A percentile compares a stretch with the other conserved stretches of the same genome.
phyloP scores from a whole-genome alignment of 2,888 invertebrate genomes.

The Smittia aterrima region DNA sequence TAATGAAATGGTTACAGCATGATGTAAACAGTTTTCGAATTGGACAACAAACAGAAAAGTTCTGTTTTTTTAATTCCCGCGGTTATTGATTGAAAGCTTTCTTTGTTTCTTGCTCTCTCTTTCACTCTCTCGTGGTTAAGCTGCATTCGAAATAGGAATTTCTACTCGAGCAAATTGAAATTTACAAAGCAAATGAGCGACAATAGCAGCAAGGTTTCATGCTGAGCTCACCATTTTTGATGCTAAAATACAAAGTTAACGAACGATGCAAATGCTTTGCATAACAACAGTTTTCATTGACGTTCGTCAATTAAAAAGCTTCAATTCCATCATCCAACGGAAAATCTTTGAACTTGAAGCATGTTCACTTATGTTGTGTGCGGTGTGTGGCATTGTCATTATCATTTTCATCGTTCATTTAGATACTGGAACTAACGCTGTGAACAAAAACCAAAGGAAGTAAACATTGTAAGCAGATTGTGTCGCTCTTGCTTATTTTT shows the following conservation, averaged over 20 bases:
- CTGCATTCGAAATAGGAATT: no score
- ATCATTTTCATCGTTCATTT: background rate
- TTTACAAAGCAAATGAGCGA: background rate
- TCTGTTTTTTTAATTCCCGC: no score
- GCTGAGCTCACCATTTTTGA: no score
- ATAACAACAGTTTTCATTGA: background rate
- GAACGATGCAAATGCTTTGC: background rate
- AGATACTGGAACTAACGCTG: background rate
- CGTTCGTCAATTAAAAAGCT: background rate
- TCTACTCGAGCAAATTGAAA: no score
- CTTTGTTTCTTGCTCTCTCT: background rate
- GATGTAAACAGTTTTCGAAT: no score
- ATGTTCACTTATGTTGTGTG: background rate
- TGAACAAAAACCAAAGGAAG: background rate
- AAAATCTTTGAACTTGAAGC: slow-evolving; percentile 15
- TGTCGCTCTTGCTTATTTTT: background rate
- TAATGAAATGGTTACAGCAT: no score
- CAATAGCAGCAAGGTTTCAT: background rate
- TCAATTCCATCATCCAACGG: background rate
- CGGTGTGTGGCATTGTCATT: background rate
- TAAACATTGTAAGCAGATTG: slow-evolving; percentile 13
- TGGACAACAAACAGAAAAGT: no score
- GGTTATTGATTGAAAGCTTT: no score
- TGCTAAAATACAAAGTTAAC: background rate
- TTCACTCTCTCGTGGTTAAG: background rate